Base-by-base conservation (phyloP, 2,888 invertebrate genomes). In the Limnephilus marmoratus region DNA sequence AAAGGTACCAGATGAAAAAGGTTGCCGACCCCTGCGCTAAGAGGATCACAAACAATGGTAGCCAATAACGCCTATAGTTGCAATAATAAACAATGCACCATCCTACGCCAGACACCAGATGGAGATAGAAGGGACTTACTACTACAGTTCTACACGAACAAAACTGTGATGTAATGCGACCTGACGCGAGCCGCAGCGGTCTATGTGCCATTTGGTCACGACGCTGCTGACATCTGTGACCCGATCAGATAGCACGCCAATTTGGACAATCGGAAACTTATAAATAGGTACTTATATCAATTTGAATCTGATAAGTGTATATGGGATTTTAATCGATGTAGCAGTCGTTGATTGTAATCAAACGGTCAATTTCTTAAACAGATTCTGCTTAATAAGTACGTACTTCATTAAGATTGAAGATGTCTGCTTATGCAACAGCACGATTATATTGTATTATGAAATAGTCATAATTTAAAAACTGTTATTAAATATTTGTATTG, bases 211-310 rank as follows among this genome's bases (percentile, higher is more conserved):
- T 49, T 90, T 90, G 49, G 83, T 83, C 90, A 90, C 90, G 90
- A 90, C 68, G n/a, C 90, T 90, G 82, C 53, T 29, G 83, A 45
- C 90, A 90, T 90, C 90, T 90, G 83, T 37, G 83, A 34, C 90
- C 49, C 83, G n/a, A 90, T 90, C 83, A 82, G 90, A 83, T 90
- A 90, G 83, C 49, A n/a, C 83, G 49, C 82, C 90, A 81, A 83
- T 83, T 83, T 83, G 82, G 37, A 41, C 31, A 83, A 83, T 24
- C 68, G 68, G 7, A 18, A 24, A 68, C 68, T 68, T 68, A 24
- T 68, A 68, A 68, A 4, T 68, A 68, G 68, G 68, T 68, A 68
- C 68, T 68, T 68, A 68, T 24, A 68, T n/a, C 24, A 68, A 68
- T 24, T 68, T 68, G 24, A 68, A 68, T 68, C 68, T 9, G 68